phyloP scores from a whole-genome alignment of 2,888 invertebrate species.

The Lacanobia oleracea region DNA sequence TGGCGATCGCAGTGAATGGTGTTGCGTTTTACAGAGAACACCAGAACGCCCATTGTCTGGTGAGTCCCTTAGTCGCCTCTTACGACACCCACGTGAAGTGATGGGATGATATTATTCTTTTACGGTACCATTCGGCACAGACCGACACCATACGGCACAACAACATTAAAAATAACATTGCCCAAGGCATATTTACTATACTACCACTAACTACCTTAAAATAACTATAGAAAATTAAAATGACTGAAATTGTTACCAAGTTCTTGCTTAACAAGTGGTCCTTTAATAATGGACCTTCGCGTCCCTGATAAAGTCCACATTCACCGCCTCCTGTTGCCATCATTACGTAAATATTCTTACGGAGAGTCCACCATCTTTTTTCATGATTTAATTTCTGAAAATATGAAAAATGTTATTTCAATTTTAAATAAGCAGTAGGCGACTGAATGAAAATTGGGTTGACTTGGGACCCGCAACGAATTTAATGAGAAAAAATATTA shows the following conservation, averaged over 20 bases:
- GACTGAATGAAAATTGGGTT: constrained; percentile 58
- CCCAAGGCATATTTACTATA: no score
- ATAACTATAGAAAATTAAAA: no score
- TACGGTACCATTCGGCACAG: no score
- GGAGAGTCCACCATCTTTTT: constrained; percentile 37
- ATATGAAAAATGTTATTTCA: constrained; percentile 58
- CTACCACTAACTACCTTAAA: no score
- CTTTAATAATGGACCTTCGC: background rate
- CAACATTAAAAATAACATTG: no score
- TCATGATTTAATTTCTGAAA: constrained; percentile 54
- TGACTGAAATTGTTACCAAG: background rate
- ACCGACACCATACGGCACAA: no score
- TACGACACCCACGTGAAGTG: no score
- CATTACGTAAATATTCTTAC: constrained; percentile 24
- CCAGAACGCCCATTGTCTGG: no score
- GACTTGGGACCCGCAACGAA: constrained; percentile 51
- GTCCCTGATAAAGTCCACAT: constrained; percentile 5
- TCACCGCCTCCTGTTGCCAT: constrained; percentile 21
- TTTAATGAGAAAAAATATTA: constrained; percentile 59
- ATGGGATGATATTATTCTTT: no score
- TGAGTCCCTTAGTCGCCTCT: no score
- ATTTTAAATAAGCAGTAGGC: constrained; percentile 62
- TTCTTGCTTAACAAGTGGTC: background rate
- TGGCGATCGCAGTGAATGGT: no score
- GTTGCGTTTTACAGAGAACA: no score